These are phyloP conservation scores for Montipora cactus DNA, from an alignment of 64 coral and sea anemone species.

Conservation along the genomic window DNA sequence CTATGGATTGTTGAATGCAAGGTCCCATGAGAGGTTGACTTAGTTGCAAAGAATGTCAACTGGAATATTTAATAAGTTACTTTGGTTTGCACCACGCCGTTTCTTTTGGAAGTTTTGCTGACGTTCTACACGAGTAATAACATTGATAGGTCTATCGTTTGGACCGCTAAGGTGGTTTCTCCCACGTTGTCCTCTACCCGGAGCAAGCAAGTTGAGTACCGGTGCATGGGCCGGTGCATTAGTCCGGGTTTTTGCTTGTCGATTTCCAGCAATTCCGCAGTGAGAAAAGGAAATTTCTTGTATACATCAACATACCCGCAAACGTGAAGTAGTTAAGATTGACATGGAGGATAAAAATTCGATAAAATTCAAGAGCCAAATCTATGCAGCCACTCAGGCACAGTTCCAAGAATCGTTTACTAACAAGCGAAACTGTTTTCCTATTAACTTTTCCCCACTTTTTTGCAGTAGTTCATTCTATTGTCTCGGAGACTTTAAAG, in stretches of 20 bases:
- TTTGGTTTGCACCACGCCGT: slow-evolving; percentile 42
- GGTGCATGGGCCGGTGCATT: slow-evolving; percentile 41
- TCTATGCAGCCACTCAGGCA: too few relatives aligned
- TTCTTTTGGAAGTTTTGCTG: slow-evolving; percentile 46
- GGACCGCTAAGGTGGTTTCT: too few relatives aligned
- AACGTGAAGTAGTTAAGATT: slow-evolving; percentile 59
- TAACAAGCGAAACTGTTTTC: too few relatives aligned
- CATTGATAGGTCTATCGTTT: too few relatives aligned
- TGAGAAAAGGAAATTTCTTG: slow-evolving; percentile 63
- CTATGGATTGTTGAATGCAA: slow-evolving; percentile 32
- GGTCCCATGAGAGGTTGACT: slow-evolving; percentile 48
- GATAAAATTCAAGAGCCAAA: too few relatives aligned
- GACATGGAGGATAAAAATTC: neutral
- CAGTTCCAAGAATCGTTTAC: too few relatives aligned
- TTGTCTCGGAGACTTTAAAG: too few relatives aligned
- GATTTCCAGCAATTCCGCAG: slow-evolving; percentile 63
- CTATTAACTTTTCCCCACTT: too few relatives aligned
- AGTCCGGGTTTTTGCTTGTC: slow-evolving; percentile 64
- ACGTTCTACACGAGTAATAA: slow-evolving; percentile 1
- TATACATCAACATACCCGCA: neutral
- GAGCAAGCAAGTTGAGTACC: too few relatives aligned
- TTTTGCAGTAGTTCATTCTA: too few relatives aligned
- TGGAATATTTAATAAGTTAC: slow-evolving; percentile 63
- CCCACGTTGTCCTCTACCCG: too few relatives aligned
- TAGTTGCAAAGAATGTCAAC: slow-evolving; percentile 41